These are phyloP conservation scores for Colletes gigas DNA, from an alignment of 1,140 invertebrate genomes.

Conservation along the genomic window DNA sequence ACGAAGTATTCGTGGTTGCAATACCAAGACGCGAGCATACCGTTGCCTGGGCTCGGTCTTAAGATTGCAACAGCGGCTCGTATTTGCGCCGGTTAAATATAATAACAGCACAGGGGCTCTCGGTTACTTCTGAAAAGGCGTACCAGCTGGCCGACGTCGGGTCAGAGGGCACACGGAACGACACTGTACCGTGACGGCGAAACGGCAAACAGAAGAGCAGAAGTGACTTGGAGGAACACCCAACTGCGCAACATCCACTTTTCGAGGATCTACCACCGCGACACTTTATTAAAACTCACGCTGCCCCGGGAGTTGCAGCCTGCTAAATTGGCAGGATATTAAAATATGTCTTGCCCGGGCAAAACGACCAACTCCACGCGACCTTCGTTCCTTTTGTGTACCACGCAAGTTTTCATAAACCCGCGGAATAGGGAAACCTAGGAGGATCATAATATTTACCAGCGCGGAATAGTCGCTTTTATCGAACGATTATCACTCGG, in stretches of 20 bases:
- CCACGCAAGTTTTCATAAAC: not conserved
- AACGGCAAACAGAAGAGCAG: not conserved
- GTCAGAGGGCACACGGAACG: not conserved
- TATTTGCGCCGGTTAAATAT: conserved; percentile 57
- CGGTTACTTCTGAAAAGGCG: not conserved
- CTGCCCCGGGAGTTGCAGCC: not conserved
- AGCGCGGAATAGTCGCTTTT: too few relatives aligned
- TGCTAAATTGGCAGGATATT: conserved; percentile 67
- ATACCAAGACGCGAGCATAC: not conserved
- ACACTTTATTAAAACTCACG: conserved; percentile 60
- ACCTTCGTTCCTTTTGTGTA: not conserved
- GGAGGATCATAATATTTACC: too few relatives aligned
- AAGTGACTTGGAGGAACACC: not conserved
- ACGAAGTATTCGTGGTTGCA: conserved; percentile 26
- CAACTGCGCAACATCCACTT: conserved; percentile 45
- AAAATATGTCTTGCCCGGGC: conserved; percentile 52
- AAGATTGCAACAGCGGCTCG: conserved; percentile 33
- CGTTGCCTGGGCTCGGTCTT: not conserved
- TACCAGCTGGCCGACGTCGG: not conserved
- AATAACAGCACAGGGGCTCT: conserved; percentile 54
- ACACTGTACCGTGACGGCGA: not conserved
- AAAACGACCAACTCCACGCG: conserved; percentile 6
- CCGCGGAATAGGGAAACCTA: not conserved
- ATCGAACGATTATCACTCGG: too few relatives aligned
- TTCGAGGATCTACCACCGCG: conserved; percentile 17